Percentiles rank a stretch among this genome's conserved stretches.
phyloP scores from a whole-genome alignment of 37 sponge, comb jelly and placozoan genomes.

The Spongia lamella region DNA sequence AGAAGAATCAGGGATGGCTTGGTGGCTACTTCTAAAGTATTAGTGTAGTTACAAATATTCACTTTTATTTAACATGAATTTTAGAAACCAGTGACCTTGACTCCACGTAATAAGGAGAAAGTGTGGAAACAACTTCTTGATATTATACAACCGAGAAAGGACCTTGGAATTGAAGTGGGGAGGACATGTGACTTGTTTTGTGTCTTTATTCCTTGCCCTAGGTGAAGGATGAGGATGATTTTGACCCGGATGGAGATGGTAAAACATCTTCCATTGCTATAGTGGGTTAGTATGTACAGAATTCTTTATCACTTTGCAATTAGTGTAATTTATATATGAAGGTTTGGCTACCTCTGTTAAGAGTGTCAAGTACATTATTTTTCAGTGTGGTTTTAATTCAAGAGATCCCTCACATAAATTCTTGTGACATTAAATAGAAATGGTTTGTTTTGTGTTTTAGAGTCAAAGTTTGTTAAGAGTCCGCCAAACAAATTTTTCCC shows the following conservation, averaged over 20 bases:
- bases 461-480: slow-evolving; percentile 34
- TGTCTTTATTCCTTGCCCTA: no score
- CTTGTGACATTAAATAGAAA: no score
- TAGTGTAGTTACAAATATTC: no score
- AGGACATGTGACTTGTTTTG: not conserved
- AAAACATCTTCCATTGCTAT: no score
- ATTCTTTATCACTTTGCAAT: no score
- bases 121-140: slow-evolving; percentile 36
- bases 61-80: not conserved
- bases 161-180: not conserved
- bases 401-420: no score
- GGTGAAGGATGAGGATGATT: slow-evolving; percentile 38
- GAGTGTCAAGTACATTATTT: no score
- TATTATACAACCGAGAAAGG: slow-evolving; percentile 25
- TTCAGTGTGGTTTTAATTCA: no score
- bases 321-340: no score
- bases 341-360: no score
- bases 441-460: slow-evolving; percentile 20
- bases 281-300: no score
- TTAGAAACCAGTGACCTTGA: not conserved
- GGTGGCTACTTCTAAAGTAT: no score
- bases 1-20: slow-evolving; percentile 36
- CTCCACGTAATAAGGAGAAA: slow-evolving; percentile 21
- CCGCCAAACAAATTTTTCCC: slow-evolving; percentile 63
- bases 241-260: slow-evolving; percentile 59